phyloP scores from a whole-genome alignment of 2,888 invertebrate species.

The Ophioninae sp. region DNA sequence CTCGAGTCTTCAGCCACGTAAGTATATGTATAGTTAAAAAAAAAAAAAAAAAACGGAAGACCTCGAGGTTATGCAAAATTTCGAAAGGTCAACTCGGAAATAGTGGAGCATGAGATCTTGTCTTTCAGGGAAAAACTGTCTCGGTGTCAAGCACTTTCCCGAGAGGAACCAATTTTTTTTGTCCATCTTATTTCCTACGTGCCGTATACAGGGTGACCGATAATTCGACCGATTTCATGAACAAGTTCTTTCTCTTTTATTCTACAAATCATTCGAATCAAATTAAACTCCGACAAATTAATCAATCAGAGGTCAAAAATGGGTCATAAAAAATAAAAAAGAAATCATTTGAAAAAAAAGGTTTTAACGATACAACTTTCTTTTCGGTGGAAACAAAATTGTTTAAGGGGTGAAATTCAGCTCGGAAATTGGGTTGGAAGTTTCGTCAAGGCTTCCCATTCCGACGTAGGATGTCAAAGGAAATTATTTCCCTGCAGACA shows the following conservation, averaged over 20 bases:
- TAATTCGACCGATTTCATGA: no score
- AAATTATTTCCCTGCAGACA: background rate
- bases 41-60: slow-evolving; percentile 4
- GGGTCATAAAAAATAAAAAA: no score
- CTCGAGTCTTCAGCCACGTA: slow-evolving; percentile 15
- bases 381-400: no score
- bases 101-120: slow-evolving; percentile 1
- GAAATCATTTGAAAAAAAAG: no score
- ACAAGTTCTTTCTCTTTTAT: no score
- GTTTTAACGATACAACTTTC: no score
- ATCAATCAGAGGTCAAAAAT: no score
- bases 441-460: background rate
- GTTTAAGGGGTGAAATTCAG: no score
- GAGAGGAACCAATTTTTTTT: slow-evolving; percentile 19
- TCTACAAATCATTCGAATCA: no score
- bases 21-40: background rate
- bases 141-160: slow-evolving; percentile 31
- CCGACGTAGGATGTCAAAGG: background rate
- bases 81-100: slow-evolving; percentile 16
- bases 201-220: no score
- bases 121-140: slow-evolving; percentile 23
- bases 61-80: slow-evolving; percentile 34
- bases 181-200: slow-evolving; percentile 3
- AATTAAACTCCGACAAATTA: no score
- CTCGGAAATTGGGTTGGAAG: no score